A percentile compares a stretch with the other conserved stretches of the same genome.
These are phyloP conservation scores for Rhabdornis inornatus DNA, from an alignment of 2,113 vertebrate genomes.

Conservation along the genomic window DNA sequence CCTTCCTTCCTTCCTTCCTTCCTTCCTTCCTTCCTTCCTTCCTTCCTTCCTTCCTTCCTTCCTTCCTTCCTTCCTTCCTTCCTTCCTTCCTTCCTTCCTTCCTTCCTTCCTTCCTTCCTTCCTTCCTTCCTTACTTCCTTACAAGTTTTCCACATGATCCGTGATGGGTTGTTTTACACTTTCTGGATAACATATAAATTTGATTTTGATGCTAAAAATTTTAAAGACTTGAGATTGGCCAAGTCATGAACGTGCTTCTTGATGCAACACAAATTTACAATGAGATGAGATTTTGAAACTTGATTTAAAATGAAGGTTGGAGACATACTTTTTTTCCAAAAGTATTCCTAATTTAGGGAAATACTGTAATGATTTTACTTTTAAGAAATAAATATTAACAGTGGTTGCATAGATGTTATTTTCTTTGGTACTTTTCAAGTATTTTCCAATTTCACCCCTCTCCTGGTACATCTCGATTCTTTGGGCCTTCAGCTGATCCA, in stretches of 20 bases:
- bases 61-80: no score
- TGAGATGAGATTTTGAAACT: neutral
- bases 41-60: no score
- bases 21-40: no score
- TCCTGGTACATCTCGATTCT: neutral
- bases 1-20: neutral
- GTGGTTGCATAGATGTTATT: neutral
- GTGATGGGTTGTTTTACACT: neutral
- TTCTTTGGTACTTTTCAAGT: neutral
- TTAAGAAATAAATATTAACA: neutral
- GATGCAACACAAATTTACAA: neutral
- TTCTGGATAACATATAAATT: neutral
- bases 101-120: neutral
- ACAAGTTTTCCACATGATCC: neutral
- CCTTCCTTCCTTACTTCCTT: no score
- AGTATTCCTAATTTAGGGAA: neutral
- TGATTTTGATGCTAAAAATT: neutral
- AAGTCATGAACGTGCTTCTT: neutral
- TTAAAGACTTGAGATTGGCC: neutral
- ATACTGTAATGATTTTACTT: neutral
- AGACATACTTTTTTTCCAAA: neutral
- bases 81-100: no score
- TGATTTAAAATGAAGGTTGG: neutral
- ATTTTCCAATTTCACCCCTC: accelerated
- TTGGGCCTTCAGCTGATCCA: neutral